Conservation (phyloP, 1,140 invertebrate genomes). For the Hylyphantes graminicola region DNA sequence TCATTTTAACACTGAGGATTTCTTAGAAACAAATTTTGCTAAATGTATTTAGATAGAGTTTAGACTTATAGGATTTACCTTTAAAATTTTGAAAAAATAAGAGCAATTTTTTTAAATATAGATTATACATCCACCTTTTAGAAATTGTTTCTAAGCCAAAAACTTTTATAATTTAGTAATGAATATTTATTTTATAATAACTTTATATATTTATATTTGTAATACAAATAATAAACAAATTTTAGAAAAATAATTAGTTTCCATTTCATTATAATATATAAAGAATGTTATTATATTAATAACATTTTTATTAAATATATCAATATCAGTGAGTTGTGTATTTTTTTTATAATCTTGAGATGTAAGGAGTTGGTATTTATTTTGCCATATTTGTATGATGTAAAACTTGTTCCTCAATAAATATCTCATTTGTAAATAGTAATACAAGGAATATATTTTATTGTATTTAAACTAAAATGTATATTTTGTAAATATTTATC, state of each 20-base stretch:
- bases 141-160: no score
- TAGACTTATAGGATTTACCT: no score
- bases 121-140: no score
- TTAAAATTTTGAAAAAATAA: no score
- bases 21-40: no score
- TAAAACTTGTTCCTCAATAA: conserved; percentile 35
- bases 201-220: not conserved
- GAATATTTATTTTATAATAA: not conserved
- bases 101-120: no score
- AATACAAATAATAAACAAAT: not conserved
- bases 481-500: conserved; percentile 35
- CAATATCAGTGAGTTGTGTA: not conserved
- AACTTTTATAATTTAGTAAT: no score
- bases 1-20: no score
- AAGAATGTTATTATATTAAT: not conserved
- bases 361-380: conserved; percentile 10
- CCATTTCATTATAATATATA: not conserved
- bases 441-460: conserved; percentile 10
- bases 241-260: not conserved
- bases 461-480: conserved; percentile 39
- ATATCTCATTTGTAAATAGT: conserved; percentile 29
- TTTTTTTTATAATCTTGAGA: conserved; percentile 4
- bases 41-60: no score
- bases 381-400: conserved; percentile 35
- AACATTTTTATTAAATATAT: conserved; percentile 5